These are phyloP conservation scores for Lagodon rhomboides DNA, from an alignment of 2,797 vertebrate species.

Conservation along the genomic window DNA sequence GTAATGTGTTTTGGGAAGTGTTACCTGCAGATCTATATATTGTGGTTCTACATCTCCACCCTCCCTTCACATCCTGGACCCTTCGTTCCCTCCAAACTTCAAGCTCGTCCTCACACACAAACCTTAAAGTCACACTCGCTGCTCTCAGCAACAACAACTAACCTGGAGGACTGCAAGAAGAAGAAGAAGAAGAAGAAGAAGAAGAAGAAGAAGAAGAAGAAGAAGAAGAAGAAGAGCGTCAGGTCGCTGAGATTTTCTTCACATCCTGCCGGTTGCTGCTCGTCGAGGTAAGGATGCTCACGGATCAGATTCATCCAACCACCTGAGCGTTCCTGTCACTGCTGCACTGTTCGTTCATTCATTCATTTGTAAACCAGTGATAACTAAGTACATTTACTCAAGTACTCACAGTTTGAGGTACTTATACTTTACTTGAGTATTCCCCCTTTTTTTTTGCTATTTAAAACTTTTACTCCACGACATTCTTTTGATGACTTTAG, in stretches of 20 bases:
- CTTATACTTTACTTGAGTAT: no score
- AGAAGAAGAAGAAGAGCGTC: not conserved
- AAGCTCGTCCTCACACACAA: constrained; percentile 7
- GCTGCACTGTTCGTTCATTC: not conserved
- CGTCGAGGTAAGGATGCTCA: constrained; percentile 3
- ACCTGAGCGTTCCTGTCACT: no score
- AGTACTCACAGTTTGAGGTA: no score
- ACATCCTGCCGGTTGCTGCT: not conserved
- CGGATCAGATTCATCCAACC: not conserved
- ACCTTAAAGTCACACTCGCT: not conserved
- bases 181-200: not conserved
- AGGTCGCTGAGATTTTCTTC: not conserved
- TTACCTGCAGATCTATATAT: constrained; percentile 37
- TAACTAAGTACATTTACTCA: no score
- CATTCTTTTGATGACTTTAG: no score
- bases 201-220: not conserved
- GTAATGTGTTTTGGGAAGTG: not conserved
- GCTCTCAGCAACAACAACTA: not conserved
- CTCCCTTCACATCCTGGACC: constrained; percentile 24
- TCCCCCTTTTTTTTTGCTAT: no score
- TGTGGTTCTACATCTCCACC: constrained; percentile 43
- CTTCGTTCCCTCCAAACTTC: constrained; percentile 12
- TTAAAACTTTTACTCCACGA: no score
- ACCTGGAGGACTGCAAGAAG: not conserved
- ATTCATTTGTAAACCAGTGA: no score